phyloP scores from a whole-genome alignment of 1,140 invertebrate genomes.

The Drosophila aff. region DNA sequence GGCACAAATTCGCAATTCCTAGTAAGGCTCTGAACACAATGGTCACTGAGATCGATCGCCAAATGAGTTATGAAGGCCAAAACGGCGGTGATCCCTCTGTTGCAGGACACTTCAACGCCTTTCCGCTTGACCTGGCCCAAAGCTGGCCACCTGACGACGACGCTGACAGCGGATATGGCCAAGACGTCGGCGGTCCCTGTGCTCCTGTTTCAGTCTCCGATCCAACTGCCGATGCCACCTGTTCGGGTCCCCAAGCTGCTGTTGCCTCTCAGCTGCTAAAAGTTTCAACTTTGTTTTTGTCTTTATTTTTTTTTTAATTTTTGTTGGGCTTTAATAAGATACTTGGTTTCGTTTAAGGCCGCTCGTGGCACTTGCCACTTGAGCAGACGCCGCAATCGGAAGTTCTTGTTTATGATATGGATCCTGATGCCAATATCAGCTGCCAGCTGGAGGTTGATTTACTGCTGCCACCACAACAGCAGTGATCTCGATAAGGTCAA shows the following conservation, averaged over 20 bases:
- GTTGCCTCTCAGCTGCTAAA: slow-evolving; percentile 61
- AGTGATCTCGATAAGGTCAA: slow-evolving; percentile 16
- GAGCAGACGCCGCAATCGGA: slow-evolving; percentile 70
- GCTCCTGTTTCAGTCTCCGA: slow-evolving; percentile 9
- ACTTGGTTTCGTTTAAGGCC: slow-evolving; percentile 38
- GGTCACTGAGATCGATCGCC: slow-evolving; percentile 11
- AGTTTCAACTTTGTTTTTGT: slow-evolving; percentile 28
- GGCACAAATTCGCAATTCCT: slow-evolving; percentile 6
- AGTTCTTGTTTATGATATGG: slow-evolving; percentile 73
- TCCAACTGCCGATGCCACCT: slow-evolving; percentile 54
- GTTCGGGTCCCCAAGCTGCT: slow-evolving; percentile 61
- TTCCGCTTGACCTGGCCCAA: slow-evolving; percentile 54
- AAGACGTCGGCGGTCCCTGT: slow-evolving; percentile 36
- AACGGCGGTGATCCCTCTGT: not conserved
- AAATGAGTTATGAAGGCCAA: slow-evolving; percentile 50
- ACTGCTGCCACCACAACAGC: not conserved
- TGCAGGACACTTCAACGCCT: slow-evolving; percentile 37
- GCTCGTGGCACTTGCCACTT: slow-evolving; percentile 70
- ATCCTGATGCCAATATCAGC: slow-evolving; percentile 55
- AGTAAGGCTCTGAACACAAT: slow-evolving; percentile 1
- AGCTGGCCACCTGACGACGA: slow-evolving; percentile 37
- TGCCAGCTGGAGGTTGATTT: slow-evolving; percentile 39
- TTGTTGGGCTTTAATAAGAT: slow-evolving; percentile 31
- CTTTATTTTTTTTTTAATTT: not conserved
- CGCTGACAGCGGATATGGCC: slow-evolving; percentile 61